These are phyloP conservation scores for Setipinna tenuifilis DNA, from an alignment of 2,797 vertebrate genomes.

Conservation along the genomic window DNA sequence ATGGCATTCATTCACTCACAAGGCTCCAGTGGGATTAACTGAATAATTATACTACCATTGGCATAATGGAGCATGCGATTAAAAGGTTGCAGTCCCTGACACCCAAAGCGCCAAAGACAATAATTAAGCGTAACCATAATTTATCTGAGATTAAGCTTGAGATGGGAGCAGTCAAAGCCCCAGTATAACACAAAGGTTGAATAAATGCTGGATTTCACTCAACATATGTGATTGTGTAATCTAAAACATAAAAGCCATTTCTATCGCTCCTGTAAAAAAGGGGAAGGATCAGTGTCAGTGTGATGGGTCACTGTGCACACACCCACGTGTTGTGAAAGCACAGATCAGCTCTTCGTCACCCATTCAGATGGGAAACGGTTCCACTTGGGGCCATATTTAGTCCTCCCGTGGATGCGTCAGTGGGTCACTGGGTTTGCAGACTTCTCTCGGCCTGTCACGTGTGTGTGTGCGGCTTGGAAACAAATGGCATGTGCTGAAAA, in stretches of 20 bases:
- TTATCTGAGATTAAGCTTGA: too few species aligned
- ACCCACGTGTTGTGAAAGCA: slow-evolving; percentile 8
- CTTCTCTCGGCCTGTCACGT: background rate
- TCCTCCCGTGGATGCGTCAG: background rate
- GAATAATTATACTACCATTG: too few species aligned
- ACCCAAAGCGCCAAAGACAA: too few species aligned
- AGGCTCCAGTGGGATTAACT: too few species aligned
- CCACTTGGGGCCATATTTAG: background rate
- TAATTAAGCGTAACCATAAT: too few species aligned
- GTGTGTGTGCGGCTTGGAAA: background rate
- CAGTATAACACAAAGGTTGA: too few species aligned
- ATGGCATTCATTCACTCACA: too few species aligned
- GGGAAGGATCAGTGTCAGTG: background rate
- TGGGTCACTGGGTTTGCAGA: slow-evolving; percentile 17
- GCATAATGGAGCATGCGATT: too few species aligned
- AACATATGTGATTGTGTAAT: too few species aligned
- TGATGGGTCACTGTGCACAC: background rate
- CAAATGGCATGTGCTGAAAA: background rate
- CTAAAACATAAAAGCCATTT: background rate
- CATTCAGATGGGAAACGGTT: slow-evolving; percentile 4
- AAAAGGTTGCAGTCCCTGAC: too few species aligned
- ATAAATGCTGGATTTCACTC: too few species aligned
- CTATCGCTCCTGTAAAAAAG: background rate
- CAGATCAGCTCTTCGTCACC: background rate
- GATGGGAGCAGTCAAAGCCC: too few species aligned